These are phyloP conservation scores for Acropora tenuis DNA, from an alignment of 64 coral and sea anemone species.

Conservation along the genomic window DNA sequence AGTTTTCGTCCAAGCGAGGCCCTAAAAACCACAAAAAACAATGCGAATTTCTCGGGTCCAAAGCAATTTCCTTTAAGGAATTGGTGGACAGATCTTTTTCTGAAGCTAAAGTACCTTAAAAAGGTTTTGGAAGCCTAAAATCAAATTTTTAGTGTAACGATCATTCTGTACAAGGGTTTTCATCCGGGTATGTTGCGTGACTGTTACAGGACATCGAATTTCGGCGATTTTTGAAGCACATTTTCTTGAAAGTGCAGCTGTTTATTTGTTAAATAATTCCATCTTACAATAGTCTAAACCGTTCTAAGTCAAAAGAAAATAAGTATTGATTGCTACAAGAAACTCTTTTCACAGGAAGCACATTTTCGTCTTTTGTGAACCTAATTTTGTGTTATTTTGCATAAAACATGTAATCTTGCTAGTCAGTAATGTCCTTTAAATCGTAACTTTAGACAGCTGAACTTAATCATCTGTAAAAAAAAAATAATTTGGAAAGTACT, in stretches of 20 bases:
- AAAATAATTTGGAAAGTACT: constrained; percentile 4
- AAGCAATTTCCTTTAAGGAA: not conserved
- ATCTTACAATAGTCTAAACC: not conserved
- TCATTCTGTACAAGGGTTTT: not conserved
- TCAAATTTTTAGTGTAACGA: not conserved
- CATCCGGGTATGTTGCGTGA: not conserved
- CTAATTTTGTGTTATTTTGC: too few relatives aligned
- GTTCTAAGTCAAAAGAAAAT: not conserved
- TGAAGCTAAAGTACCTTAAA: not conserved
- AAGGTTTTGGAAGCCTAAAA: not conserved
- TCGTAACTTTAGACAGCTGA: too few relatives aligned
- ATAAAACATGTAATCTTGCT: too few relatives aligned
- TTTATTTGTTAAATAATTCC: constrained; percentile 4
- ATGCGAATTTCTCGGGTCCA: not conserved
- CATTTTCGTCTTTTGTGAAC: too few relatives aligned
- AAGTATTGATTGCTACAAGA: constrained; percentile 1
- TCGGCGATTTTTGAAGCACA: not conserved
- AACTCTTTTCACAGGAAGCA: not conserved
- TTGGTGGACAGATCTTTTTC: not conserved
- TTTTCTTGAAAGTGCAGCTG: not conserved
- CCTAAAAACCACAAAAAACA: not conserved
- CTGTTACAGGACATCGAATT: not conserved
- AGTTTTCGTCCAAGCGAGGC: not conserved
- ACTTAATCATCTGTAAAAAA: too few relatives aligned
- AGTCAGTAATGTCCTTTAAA: too few relatives aligned